Percentiles rank a stretch among this genome's conserved stretches.
Conservation (phyloP, 30 jellyfish, hydroid and myxozoan genomes). For the Mastigias papua region DNA sequence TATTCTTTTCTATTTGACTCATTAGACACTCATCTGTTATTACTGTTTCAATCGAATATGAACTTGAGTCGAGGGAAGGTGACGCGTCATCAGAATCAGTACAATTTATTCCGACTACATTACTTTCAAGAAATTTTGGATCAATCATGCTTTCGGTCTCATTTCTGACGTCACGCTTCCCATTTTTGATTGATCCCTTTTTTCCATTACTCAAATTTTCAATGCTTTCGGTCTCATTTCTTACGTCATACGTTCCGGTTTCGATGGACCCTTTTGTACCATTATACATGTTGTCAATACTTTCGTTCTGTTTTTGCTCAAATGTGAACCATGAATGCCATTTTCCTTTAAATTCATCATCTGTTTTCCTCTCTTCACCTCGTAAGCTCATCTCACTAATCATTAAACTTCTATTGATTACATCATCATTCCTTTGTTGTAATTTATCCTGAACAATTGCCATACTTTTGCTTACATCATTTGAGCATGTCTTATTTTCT, state of each 20-base stretch:
- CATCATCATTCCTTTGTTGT: too few species aligned
- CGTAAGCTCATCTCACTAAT: too few species aligned
- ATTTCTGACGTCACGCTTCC: neutral
- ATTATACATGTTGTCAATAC: too few species aligned
- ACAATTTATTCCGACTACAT: neutral
- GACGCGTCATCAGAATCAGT: neutral
- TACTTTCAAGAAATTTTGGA: neutral
- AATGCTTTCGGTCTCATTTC: too few species aligned
- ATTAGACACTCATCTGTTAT: neutral
- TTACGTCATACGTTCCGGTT: too few species aligned
- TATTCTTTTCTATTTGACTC: neutral
- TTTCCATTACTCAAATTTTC: neutral
- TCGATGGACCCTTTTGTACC: too few species aligned
- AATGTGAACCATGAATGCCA: too few species aligned
- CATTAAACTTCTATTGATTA: too few species aligned
- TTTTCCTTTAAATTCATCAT: too few species aligned
- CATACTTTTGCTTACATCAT: neutral
- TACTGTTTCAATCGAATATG: neutral
- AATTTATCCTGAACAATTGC: too few species aligned
- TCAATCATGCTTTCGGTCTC: neutral
- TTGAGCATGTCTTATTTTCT: neutral
- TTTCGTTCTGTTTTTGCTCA: too few species aligned
- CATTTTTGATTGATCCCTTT: neutral
- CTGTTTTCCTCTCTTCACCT: too few species aligned
- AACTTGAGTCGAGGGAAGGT: neutral